phyloP scores from a whole-genome alignment of 2,888 invertebrate species.

The Dorcus parallelipipedus region DNA sequence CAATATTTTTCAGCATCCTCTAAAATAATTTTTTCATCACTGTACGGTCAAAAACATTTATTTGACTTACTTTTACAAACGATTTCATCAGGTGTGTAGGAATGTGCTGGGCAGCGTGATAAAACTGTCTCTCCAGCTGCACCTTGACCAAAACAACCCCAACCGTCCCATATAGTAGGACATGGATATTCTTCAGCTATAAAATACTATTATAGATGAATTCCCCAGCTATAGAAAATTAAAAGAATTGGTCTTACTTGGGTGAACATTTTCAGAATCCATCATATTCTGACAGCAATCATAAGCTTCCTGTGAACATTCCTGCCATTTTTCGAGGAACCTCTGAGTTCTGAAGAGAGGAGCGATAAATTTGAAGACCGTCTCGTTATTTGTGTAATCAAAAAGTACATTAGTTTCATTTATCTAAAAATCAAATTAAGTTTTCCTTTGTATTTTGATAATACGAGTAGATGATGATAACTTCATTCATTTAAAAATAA shows the following conservation, averaged over 20 bases:
- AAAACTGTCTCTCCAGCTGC: slow-evolving; percentile 47
- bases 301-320: slow-evolving; percentile 37
- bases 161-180: slow-evolving; percentile 60
- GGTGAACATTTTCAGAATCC: slow-evolving; percentile 32
- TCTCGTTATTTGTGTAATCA: slow-evolving; percentile 15
- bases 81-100: slow-evolving; percentile 15
- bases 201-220: slow-evolving; percentile 11
- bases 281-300: slow-evolving; percentile 37
- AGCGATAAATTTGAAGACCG: neutral
- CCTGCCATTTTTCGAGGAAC: slow-evolving; percentile 35
- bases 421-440: neutral
- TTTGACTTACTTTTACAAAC: slow-evolving; percentile 25
- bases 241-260: slow-evolving; percentile 17
- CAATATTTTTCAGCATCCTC: slow-evolving; percentile 60
- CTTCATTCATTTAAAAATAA: too few relatives aligned
- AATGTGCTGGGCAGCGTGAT: slow-evolving; percentile 58
- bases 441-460: neutral
- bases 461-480: too few relatives aligned
- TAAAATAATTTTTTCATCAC: slow-evolving; percentile 33
- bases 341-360: slow-evolving; percentile 31
- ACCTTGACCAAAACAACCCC: slow-evolving; percentile 57
- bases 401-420: slow-evolving; percentile 8
- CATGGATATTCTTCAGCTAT: slow-evolving; percentile 43
- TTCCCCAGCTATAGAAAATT: neutral
- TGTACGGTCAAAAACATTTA: neutral